These are phyloP conservation scores for Palloptera scutellata DNA, from an alignment of 2,888 invertebrate genomes.

Conservation along the genomic window DNA sequence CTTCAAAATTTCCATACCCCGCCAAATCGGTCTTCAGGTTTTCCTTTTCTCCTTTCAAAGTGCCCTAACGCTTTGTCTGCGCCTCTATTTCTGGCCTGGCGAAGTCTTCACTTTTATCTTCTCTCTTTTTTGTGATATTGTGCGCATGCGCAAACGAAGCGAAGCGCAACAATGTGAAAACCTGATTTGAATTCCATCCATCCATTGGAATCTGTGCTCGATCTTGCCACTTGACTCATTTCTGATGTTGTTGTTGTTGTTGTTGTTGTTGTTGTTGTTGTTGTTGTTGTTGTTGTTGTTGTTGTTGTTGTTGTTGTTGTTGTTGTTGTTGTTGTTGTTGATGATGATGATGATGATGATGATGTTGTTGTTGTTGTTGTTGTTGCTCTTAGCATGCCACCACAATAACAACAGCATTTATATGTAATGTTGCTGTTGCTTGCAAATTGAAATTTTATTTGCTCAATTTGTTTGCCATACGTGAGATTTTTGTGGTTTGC, in stretches of 20 bases:
- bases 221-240: constrained; percentile 31
- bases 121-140: neutral
- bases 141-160: neutral
- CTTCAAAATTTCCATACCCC: no score
- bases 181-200: no score
- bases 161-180: neutral
- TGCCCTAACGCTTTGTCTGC: neutral
- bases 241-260: neutral
- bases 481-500: constrained; percentile 32
- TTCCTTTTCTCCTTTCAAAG: no score
- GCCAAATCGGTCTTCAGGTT: no score
- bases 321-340: neutral
- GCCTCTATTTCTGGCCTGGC: constrained; percentile 5
- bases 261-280: neutral
- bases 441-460: constrained; percentile 42
- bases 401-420: neutral
- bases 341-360: neutral
- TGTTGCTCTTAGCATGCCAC: neutral
- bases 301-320: neutral
- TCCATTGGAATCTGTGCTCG: neutral
- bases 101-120: neutral
- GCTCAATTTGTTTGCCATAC: constrained; percentile 36
- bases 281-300: neutral
- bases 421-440: constrained; percentile 26
- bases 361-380: constrained; percentile 9